A percentile compares a stretch with the other conserved stretches of the same genome.
Evolutionary conservation across 2,113 vertebrate genomes (phyloP).

Genomic region (Coptodon bakossiorum): DNA sequence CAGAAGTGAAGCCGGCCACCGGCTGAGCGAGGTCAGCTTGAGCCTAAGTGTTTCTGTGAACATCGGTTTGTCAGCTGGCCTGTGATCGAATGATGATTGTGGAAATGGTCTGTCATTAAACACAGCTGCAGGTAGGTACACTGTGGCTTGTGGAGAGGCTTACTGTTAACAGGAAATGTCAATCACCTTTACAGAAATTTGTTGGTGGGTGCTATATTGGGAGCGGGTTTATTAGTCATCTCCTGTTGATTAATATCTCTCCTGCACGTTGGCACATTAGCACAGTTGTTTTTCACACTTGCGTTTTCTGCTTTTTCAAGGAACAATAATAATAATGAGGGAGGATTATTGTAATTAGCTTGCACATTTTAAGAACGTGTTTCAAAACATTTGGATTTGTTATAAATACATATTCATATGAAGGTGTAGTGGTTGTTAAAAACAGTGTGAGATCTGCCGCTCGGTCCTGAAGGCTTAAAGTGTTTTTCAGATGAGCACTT

Average conservation of each 20-base stretch:
- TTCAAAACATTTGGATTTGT: background rate
- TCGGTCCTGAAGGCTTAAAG: background rate
- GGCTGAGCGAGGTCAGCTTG: background rate
- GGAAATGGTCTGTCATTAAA: background rate
- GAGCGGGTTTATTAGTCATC: background rate
- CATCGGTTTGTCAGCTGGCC: background rate
- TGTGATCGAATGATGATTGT: background rate
- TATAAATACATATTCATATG: background rate
- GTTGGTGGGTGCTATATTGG: background rate
- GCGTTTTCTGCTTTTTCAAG: background rate
- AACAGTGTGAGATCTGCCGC: background rate
- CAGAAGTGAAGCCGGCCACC: background rate
- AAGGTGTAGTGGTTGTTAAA: background rate
- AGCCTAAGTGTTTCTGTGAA: background rate
- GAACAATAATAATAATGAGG: background rate
- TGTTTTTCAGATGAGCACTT: background rate
- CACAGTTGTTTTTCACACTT: background rate
- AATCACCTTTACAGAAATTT: background rate
- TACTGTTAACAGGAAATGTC: slow-evolving; percentile 25
- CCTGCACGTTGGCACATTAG: background rate
- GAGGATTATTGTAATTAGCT: background rate
- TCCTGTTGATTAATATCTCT: background rate
- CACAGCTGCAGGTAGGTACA: background rate
- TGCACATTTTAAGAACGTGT: background rate
- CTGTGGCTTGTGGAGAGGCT: background rate